Conservation (phyloP, 1,140 invertebrate species). For the Macrostomum lignano region DNA sequence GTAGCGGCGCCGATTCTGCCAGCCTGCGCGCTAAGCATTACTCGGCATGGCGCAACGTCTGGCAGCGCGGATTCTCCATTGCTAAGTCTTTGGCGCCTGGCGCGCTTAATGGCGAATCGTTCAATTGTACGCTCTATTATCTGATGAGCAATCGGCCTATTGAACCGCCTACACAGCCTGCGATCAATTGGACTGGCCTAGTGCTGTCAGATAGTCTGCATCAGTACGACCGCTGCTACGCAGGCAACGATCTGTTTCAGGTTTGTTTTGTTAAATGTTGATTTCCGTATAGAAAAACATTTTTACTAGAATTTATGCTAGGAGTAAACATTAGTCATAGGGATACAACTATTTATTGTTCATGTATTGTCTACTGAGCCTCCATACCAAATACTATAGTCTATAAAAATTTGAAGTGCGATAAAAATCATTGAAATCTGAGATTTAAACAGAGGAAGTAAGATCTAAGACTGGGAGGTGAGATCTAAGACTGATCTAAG, state of each 20-base stretch:
- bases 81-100: conserved; percentile 52
- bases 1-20: no score
- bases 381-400: no score
- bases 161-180: conserved; percentile 15
- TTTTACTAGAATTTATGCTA: neutral
- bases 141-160: conserved; percentile 38
- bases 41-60: conserved; percentile 28
- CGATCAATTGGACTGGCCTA: conserved; percentile 33
- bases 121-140: conserved; percentile 67
- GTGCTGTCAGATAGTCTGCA: conserved; percentile 38
- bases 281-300: neutral
- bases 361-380: no score
- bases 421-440: no score
- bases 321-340: no score
- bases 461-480: no score
- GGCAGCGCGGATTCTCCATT: conserved; percentile 55
- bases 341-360: no score
- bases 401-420: no score
- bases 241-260: conserved; percentile 55
- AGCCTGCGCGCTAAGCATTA: no score
- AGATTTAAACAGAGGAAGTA: no score
- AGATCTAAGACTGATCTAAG: no score
- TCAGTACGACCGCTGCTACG: conserved; percentile 61
- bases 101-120: conserved; percentile 54
- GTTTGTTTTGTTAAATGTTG: conserved; percentile 11